phyloP scores from a whole-genome alignment of 2,888 invertebrate genomes.

The Himalopsyche anomala region DNA sequence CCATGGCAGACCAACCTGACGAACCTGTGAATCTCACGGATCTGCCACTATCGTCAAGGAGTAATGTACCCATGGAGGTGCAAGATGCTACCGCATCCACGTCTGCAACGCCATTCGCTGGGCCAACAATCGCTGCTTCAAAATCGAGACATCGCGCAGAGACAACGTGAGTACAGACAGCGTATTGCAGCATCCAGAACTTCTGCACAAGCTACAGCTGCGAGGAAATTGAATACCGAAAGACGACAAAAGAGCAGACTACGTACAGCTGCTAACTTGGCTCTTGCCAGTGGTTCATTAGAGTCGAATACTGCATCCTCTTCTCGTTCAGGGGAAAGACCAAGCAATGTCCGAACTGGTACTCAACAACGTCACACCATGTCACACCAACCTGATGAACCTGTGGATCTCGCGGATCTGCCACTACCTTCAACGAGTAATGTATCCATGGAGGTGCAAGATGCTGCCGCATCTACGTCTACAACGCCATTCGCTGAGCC shows the following conservation, averaged over 20 bases:
- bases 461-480: slow-evolving; percentile 7
- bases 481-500: slow-evolving; percentile 5
- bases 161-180: slow-evolving; percentile 25
- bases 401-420: too few species aligned
- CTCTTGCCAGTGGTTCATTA: slow-evolving; percentile 64
- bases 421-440: too few species aligned
- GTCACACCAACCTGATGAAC: too few species aligned
- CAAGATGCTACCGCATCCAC: slow-evolving; percentile 23
- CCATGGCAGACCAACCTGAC: too few species aligned
- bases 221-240: slow-evolving; percentile 19
- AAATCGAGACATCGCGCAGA: too few species aligned
- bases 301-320: slow-evolving; percentile 61
- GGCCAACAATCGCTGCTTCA: slow-evolving; percentile 21
- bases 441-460: too few species aligned
- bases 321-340: too few species aligned
- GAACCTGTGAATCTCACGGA: too few species aligned
- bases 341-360: too few species aligned
- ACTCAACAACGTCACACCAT: too few species aligned
- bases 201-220: slow-evolving; percentile 34
- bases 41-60: too few species aligned
- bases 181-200: slow-evolving; percentile 34
- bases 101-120: slow-evolving; percentile 27
- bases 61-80: slow-evolving; percentile 24
- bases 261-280: slow-evolving; percentile 67
- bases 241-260: slow-evolving; percentile 34